Conservation (phyloP, 2,888 invertebrate genomes). For the Podotricha telesiphe region DNA sequence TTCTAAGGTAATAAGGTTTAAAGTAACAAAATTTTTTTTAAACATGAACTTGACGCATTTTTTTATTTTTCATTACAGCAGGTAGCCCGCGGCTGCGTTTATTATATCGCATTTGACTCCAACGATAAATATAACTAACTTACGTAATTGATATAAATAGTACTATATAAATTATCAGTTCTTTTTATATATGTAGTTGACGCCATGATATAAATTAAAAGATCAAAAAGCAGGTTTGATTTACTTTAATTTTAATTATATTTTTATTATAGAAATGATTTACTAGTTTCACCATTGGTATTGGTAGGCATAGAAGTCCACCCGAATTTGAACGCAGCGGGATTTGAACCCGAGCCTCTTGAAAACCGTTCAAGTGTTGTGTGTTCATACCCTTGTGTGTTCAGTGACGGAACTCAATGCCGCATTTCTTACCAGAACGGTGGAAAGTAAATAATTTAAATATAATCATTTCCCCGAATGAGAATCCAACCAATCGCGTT, state of each 20-base stretch:
- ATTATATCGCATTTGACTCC: constrained; percentile 14
- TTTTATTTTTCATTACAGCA: constrained; percentile 23
- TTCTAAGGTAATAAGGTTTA: constrained; percentile 23
- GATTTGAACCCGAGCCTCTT: too few relatives aligned
- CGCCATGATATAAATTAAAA: not conserved
- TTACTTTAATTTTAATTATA: not conserved
- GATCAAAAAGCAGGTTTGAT: not conserved
- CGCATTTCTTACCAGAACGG: too few relatives aligned
- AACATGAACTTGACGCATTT: constrained; percentile 38
- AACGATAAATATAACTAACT: constrained; percentile 17
- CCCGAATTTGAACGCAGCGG: too few relatives aligned
- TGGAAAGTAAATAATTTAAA: too few relatives aligned
- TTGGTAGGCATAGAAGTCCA: too few relatives aligned
- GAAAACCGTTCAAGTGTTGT: too few relatives aligned
- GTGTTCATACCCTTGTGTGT: too few relatives aligned
- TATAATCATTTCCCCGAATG: too few relatives aligned
- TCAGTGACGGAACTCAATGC: too few relatives aligned
- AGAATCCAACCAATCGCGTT: too few relatives aligned
- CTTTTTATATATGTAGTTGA: not conserved
- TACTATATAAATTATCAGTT: constrained; percentile 8
- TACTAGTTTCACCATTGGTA: not conserved
- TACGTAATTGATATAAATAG: constrained; percentile 29
- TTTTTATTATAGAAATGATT: too few relatives aligned
- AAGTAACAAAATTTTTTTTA: not conserved
- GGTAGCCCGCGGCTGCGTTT: constrained; percentile 22